Evolutionary conservation across 2,888 invertebrate species (phyloP).

Genomic region (Ectemnius lituratus): DNA sequence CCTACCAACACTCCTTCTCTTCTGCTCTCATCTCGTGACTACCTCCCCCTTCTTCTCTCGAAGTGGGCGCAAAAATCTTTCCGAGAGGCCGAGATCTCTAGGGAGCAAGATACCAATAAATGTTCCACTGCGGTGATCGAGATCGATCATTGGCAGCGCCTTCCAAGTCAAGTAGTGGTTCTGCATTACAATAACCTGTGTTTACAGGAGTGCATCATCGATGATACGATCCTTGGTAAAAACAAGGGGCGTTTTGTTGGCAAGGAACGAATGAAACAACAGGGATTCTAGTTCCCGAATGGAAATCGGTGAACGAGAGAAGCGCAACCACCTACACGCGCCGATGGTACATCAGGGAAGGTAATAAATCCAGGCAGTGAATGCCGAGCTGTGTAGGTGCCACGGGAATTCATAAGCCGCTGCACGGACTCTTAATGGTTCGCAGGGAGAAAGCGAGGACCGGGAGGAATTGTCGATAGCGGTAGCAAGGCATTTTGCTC

Average conservation of each 20-base stretch:
- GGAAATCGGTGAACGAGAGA: not conserved
- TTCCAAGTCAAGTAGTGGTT: not conserved
- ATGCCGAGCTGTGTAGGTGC: conserved; percentile 38
- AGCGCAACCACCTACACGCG: conserved; percentile 24
- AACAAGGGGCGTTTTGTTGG: conserved; percentile 13
- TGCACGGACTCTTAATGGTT: conserved; percentile 38
- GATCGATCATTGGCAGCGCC: not conserved
- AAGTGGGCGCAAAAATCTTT: conserved; percentile 15
- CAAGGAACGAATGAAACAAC: conserved; percentile 21
- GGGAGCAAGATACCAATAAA: not conserved
- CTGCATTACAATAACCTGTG: not conserved
- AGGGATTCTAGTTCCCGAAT: not conserved
- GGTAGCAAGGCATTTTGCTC: conserved; percentile 27
- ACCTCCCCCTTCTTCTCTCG: not conserved
- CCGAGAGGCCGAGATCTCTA: not conserved
- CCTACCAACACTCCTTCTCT: not conserved
- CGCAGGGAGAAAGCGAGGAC: conserved; percentile 51
- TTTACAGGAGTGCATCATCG: not conserved
- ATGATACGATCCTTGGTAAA: too few species aligned
- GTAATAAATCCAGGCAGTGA: conserved; percentile 50
- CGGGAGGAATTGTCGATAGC: conserved; percentile 36
- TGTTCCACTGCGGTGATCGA: not conserved
- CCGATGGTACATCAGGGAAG: conserved; percentile 8
- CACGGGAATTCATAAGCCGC: conserved; percentile 35
- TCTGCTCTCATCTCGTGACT: not conserved